Evolutionary conservation across 2,888 invertebrate species (phyloP).

Genomic region (Muscina levida): DNA sequence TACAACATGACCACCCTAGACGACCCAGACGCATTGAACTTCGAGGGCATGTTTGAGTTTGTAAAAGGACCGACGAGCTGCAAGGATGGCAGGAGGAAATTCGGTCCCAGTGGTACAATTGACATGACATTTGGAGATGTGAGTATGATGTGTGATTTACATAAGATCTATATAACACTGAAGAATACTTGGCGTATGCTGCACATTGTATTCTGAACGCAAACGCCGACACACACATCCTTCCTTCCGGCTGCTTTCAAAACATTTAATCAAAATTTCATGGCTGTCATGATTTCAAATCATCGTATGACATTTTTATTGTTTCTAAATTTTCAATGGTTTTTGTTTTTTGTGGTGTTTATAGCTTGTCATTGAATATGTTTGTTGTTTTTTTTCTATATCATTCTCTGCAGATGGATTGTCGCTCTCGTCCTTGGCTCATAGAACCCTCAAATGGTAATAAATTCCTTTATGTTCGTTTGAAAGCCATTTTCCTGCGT

Average conservation of each 20-base stretch:
- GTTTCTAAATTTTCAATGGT: constrained; percentile 18
- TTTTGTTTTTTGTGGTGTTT: neutral
- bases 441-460: constrained; percentile 87
- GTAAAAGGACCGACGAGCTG: constrained; percentile 86
- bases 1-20: constrained; percentile 91
- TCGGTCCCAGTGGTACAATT: constrained; percentile 89
- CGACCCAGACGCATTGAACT: constrained; percentile 91
- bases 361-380: constrained; percentile 17
- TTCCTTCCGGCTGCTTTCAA: too few relatives aligned
- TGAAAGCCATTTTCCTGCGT: constrained; percentile 83
- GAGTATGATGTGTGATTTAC: constrained; percentile 64
- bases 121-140: constrained; percentile 82
- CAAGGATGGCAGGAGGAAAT: constrained; percentile 85
- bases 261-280: neutral
- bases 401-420: constrained; percentile 83
- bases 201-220: too few relatives aligned
- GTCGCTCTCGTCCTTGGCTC: constrained; percentile 89
- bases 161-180: too few relatives aligned
- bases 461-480: constrained; percentile 89
- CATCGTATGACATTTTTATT: neutral
- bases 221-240: too few relatives aligned
- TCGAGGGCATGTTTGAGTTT: constrained; percentile 92
- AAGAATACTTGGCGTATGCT: too few relatives aligned
- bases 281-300: neutral
- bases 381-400: neutral